phyloP scores from a whole-genome alignment of 2,888 invertebrate genomes.

The Spialia ferax region DNA sequence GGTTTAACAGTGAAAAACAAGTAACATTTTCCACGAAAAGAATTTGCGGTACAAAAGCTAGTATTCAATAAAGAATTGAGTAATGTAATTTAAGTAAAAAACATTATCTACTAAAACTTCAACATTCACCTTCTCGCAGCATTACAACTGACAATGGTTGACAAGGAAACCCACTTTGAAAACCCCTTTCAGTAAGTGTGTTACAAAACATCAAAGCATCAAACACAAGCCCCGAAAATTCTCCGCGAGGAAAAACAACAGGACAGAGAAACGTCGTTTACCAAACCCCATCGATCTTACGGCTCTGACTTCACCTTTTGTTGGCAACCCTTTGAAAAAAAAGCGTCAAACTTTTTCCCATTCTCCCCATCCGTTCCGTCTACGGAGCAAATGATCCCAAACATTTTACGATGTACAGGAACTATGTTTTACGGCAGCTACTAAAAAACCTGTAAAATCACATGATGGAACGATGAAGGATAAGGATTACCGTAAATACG shows the following conservation, averaged over 20 bases:
- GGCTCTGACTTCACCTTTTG: constrained; percentile 24
- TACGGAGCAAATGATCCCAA: constrained; percentile 36
- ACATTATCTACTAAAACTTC: background rate
- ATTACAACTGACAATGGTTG: background rate
- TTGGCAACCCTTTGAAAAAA: constrained; percentile 25
- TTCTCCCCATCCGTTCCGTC: background rate
- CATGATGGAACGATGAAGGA: constrained; percentile 27
- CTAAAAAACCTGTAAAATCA: constrained; percentile 37
- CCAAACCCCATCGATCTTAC: constrained; percentile 30
- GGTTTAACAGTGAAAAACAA: no score
- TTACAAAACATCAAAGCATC: background rate
- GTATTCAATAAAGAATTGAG: no score
- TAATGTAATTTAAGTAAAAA: background rate
- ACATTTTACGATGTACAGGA: constrained; percentile 35
- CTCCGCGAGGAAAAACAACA: background rate
- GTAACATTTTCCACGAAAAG: no score
- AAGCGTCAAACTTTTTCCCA: constrained; percentile 9
- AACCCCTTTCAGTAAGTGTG: background rate
- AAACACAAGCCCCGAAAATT: background rate
- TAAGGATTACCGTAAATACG: constrained; percentile 26
- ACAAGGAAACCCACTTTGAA: constrained; percentile 2
- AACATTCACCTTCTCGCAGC: background rate
- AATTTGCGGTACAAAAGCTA: no score
- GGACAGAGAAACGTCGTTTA: constrained; percentile 14
- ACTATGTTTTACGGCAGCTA: constrained; percentile 35